phyloP scores from a whole-genome alignment of 2,113 vertebrate genomes.

The Plecotus auritus region DNA sequence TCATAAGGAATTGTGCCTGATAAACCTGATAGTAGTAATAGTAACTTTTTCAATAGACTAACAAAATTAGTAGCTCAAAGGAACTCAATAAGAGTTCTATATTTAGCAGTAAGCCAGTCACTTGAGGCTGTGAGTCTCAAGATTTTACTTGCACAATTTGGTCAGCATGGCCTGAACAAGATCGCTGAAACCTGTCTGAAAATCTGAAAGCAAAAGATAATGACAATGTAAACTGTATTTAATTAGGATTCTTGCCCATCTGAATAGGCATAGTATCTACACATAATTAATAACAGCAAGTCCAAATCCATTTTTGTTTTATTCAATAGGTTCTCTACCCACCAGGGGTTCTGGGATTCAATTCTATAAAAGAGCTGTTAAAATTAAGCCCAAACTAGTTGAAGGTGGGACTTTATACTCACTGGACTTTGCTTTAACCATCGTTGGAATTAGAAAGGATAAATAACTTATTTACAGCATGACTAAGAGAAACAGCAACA shows the following conservation, averaged over 20 bases:
- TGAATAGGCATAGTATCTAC: background rate
- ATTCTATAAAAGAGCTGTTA: background rate
- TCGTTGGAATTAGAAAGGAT: background rate
- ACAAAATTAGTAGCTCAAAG: constrained; percentile 6
- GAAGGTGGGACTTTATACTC: background rate
- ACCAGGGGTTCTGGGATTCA: background rate
- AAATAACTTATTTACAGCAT: background rate
- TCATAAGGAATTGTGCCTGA: background rate
- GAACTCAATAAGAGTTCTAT: background rate
- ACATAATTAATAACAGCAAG: background rate
- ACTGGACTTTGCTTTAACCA: background rate
- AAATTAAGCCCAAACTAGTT: background rate
- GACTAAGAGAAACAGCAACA: background rate
- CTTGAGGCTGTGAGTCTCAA: background rate
- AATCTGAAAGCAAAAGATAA: background rate
- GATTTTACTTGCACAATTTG: background rate
- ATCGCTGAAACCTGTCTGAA: constrained; percentile 3
- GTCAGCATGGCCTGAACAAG: background rate
- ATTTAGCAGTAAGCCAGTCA: constrained; percentile 1
- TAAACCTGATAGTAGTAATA: background rate
- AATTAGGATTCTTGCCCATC: background rate
- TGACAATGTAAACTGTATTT: background rate
- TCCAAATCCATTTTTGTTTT: constrained; percentile 11
- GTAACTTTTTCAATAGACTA: constrained; percentile 34
- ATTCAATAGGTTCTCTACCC: background rate